Evolutionary conservation across 2,888 invertebrate genomes (phyloP).

Genomic region (Scelioninae gen. 1): DNA sequence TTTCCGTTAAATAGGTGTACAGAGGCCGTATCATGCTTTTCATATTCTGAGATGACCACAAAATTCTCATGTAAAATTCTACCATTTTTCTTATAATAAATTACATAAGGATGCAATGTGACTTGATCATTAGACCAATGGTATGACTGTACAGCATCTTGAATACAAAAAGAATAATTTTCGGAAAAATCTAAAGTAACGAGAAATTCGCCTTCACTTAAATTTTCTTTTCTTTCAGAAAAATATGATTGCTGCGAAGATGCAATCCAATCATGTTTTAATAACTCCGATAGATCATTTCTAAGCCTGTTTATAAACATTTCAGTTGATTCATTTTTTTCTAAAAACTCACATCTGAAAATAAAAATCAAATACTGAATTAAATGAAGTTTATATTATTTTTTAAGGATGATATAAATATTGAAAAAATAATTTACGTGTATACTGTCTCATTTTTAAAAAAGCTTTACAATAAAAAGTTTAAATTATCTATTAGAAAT

Average conservation of each 20-base stretch:
- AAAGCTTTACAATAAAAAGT: no score
- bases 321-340: background rate
- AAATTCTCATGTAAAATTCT: background rate
- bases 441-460: no score
- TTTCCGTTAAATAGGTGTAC: conserved; percentile 13
- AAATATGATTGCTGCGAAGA: background rate
- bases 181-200: conserved; percentile 3
- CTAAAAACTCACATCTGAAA: background rate
- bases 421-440: background rate
- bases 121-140: conserved; percentile 15
- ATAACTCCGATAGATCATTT: background rate
- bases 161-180: conserved; percentile 3
- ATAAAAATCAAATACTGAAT: background rate
- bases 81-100: background rate
- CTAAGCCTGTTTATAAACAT: background rate
- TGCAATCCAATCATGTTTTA: conserved; percentile 12
- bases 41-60: conserved; percentile 16
- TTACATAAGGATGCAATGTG: no score
- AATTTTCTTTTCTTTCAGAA: background rate
- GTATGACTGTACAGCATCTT: conserved; percentile 8
- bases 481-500: no score
- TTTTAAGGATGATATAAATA: no score
- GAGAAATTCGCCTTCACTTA: background rate
- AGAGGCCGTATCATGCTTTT: conserved; percentile 20
- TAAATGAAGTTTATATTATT: no score